Evolutionary conservation across 2,797 vertebrate genomes (phyloP).

Genomic region (Chloroceryle inda): DNA sequence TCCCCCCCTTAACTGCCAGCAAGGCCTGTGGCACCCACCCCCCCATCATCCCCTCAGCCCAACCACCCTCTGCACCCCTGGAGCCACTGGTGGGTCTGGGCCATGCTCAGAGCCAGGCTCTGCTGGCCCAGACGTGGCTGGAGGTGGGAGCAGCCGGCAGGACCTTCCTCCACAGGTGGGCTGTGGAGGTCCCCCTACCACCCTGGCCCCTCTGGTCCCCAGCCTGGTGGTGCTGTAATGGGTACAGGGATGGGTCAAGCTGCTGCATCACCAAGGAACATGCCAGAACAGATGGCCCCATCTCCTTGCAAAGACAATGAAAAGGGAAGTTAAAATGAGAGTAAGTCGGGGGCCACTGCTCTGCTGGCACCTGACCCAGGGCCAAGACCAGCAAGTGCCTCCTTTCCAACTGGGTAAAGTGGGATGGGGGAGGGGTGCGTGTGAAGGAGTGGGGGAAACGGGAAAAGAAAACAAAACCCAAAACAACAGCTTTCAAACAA

Average conservation of each 20-base stretch:
- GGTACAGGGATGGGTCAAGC: accelerated
- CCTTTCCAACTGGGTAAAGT: conserved; percentile 31
- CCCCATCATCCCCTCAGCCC: neutral
- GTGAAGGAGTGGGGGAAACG: neutral
- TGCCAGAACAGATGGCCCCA: accelerated
- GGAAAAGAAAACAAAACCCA: conserved; percentile 74
- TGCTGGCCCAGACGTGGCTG: neutral
- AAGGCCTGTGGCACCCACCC: neutral
- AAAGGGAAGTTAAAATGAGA: neutral
- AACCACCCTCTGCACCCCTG: neutral
- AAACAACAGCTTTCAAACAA: conserved; percentile 78
- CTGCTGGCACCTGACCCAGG: accelerated
- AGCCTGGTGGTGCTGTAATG: neutral
- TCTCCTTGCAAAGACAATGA: neutral
- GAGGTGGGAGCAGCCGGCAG: neutral
- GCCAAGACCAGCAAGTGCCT: neutral
- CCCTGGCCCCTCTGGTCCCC: accelerated
- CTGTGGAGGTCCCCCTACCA: neutral
- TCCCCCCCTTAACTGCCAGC: neutral
- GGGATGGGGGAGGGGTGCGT: neutral
- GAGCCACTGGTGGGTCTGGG: neutral
- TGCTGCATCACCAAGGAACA: accelerated
- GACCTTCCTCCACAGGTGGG: accelerated
- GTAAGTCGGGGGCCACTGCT: neutral
- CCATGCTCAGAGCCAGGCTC: neutral